Evolutionary conservation across 2,888 invertebrate species (phyloP), one percentile per base, ranked within the genome.

Genomic region (Eueremaeus valkanovi): DNA sequence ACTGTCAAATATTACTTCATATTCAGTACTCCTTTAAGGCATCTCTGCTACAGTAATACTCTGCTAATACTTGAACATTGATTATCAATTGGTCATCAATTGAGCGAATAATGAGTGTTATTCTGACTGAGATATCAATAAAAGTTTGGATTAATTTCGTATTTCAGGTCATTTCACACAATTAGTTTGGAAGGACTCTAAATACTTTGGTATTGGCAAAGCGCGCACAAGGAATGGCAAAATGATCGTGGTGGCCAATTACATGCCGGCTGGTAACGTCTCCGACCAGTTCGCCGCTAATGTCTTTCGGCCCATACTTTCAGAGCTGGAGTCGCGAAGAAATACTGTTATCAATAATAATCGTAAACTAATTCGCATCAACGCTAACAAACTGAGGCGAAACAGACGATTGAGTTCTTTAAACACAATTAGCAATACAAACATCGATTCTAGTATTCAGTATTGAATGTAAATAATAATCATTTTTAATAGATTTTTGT

Each of bases 191-290:
- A 83, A 82, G 75, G 81, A 80, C 55, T 82, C 81, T 68, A 80
- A 80, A 75, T 82, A 84, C 75, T 79, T 84, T 33, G 84, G 84
- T 0, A 80, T 84, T 5, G 84, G 84, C 5, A 83, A 83, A 76
- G 83, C 84, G 5, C 79, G 79, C 77, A 81, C 81, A 5, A 77
- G 79, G 5, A 81, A 81, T 45, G 84, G 84, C 3, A 82, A 83
- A 74, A 80, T 82, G 36, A 81, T 82, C 58, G 83, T 84, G 1
- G 84, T 84, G 18, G 83, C 82, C 51, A 83, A 82, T 77, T 84
- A 84, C 78, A 78, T 80, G 70, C 84, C 84, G 3, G 81, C 83
- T 0, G 84, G 84, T 1, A 84, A 84, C 77, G 76, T 83, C 24
- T 80, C 81, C 16, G 82, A 82, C 3, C 73, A 79, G 13, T 84